A percentile compares a stretch with the other conserved stretches of the same genome.
These are phyloP conservation scores for Lasiurus cinereus DNA, from an alignment of 2,113 vertebrate species.

Conservation along the genomic window DNA sequence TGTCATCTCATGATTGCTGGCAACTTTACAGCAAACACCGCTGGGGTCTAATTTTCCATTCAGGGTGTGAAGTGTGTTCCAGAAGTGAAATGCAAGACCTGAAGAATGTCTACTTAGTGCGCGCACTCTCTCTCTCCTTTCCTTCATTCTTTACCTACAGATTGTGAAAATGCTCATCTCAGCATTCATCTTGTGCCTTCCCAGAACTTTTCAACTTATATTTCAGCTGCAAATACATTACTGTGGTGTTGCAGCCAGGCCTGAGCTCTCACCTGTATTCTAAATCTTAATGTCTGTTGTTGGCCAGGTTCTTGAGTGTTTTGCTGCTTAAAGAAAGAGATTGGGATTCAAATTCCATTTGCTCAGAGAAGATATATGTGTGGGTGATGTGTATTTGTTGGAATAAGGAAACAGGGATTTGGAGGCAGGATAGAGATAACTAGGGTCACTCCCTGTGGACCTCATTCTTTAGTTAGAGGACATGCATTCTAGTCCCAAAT, in stretches of 20 bases:
- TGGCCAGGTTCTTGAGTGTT: not conserved
- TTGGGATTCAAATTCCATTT: not conserved
- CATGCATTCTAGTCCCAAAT: not conserved
- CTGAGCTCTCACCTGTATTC: not conserved
- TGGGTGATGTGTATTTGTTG: not conserved
- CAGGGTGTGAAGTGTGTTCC: conserved; percentile 13
- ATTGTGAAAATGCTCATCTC: conserved; percentile 6
- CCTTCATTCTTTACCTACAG: not conserved
- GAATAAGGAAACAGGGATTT: not conserved
- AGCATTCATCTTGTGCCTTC: not conserved
- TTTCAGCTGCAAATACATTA: not conserved
- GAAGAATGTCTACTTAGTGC: not conserved
- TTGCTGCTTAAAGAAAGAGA: conserved; percentile 38
- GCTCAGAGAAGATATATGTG: not conserved
- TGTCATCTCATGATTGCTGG: not conserved
- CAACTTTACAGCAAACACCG: not conserved
- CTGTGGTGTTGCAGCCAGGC: not conserved
- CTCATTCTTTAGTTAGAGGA: not conserved
- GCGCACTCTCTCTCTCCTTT: not conserved
- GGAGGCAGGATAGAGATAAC: not conserved
- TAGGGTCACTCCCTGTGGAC: not conserved
- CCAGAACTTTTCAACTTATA: not conserved
- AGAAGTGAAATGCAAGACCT: conserved; percentile 42
- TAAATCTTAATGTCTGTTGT: not conserved
- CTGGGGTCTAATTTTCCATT: not conserved